A percentile compares a stretch with the other conserved stretches of the same genome.
phyloP scores from a whole-genome alignment of 23 tunicate species.

The Oikopleura albicans region DNA sequence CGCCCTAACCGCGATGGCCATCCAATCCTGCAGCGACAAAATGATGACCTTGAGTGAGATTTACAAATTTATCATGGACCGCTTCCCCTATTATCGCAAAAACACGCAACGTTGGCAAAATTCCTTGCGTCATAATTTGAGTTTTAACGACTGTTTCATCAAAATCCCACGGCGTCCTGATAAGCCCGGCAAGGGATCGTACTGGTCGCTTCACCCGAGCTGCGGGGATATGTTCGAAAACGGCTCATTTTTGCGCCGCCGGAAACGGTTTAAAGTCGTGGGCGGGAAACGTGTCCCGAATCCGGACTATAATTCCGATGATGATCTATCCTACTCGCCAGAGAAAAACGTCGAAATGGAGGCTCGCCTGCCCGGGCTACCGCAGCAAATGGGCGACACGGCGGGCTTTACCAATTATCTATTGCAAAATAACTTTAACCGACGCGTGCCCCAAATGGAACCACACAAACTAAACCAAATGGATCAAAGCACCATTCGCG shows the following conservation, averaged over 20 bases:
- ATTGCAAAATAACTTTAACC: neutral
- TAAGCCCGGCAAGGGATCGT: conserved; percentile 75
- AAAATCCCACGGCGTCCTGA: conserved; percentile 62
- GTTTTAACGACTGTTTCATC: conserved; percentile 74
- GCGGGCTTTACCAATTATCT: neutral
- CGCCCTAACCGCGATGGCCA: conserved; percentile 87
- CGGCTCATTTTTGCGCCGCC: conserved; percentile 56
- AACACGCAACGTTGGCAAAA: conserved; percentile 94
- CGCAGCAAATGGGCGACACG: neutral
- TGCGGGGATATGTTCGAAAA: conserved; percentile 92
- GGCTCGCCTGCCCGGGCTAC: neutral
- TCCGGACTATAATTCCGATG: neutral
- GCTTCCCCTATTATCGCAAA: conserved; percentile 73
- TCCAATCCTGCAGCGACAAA: conserved; percentile 57
- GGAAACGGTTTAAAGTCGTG: conserved; percentile 57
- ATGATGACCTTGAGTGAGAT: conserved; percentile 79
- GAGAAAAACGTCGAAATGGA: no score
- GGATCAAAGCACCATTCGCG: neutral
- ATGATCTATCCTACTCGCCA: no score
- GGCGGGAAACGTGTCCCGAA: conserved; percentile 13
- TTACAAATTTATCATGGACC: conserved; percentile 62
- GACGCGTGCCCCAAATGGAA: neutral
- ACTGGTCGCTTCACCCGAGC: conserved; percentile 64
- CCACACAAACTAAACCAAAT: neutral
- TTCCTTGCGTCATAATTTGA: conserved; percentile 61